Conservation (phyloP, 23 tunicate species). For the Halocynthia aurantium region DNA sequence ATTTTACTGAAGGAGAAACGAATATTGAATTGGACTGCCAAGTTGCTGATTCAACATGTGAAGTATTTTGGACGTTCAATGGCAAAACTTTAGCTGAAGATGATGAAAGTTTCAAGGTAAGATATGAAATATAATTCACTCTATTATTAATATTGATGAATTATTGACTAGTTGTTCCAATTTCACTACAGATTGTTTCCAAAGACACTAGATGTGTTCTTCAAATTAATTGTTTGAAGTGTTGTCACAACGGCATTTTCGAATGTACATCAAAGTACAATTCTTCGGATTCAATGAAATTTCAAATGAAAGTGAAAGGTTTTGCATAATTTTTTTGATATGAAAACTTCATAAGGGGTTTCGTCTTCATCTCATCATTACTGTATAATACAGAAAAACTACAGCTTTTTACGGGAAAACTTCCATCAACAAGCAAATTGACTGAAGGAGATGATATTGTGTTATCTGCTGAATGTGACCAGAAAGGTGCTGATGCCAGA, state of each 20-base stretch:
- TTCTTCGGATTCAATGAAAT: no score
- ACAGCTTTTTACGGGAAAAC: conserved; percentile 17
- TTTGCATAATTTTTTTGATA: no score
- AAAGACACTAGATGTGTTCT: no score
- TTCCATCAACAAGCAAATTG: neutral
- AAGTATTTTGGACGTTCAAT: conserved; percentile 24
- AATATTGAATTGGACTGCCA: conserved; percentile 25
- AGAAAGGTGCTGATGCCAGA: conserved; percentile 5
- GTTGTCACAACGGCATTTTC: no score
- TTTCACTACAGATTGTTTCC: no score
- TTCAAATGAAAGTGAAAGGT: no score
- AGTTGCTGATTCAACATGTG: conserved; percentile 10
- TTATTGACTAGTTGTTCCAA: no score
- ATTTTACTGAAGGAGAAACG: conserved; percentile 23
- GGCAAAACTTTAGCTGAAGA: conserved; percentile 13
- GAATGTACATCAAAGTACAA: no score
- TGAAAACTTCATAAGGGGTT: no score
- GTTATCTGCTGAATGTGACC: conserved; percentile 17
- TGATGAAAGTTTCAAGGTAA: conserved; percentile 21
- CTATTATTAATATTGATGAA: neutral
- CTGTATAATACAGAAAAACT: conserved; percentile 6
- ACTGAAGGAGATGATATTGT: conserved; percentile 10
- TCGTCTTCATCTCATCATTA: no score
- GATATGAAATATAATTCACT: neutral
- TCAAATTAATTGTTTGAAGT: no score